Conservation (phyloP, 2,888 invertebrate species). For the Caenorhabditis zanzibari region DNA sequence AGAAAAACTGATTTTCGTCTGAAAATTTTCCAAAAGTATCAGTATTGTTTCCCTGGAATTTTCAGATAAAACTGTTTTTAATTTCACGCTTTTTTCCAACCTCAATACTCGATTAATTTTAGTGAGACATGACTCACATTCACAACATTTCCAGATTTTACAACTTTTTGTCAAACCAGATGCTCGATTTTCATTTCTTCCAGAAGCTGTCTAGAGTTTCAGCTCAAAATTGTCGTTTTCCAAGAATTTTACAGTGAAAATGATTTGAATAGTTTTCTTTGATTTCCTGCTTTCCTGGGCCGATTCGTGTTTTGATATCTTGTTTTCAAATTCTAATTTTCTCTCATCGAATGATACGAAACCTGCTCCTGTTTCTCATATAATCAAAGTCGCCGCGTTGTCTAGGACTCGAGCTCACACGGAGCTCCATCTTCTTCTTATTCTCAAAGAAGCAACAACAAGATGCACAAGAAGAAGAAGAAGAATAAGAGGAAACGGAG, state of each 20-base stretch:
- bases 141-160: neutral
- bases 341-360: neutral
- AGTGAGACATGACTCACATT: neutral
- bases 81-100: neutral
- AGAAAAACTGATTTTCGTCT: neutral
- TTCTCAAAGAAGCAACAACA: conserved; percentile 28
- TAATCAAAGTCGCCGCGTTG: conserved; percentile 16
- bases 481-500: conserved; percentile 10
- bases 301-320: conserved; percentile 10
- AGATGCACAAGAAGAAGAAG: conserved; percentile 25
- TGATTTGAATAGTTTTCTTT: too few species aligned
- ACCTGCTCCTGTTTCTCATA: neutral
- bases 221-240: too few species aligned
- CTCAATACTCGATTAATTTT: neutral
- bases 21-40: conserved; percentile 3
- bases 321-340: neutral
- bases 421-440: neutral
- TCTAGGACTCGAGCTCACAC: conserved; percentile 27
- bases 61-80: neutral
- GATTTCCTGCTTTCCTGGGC: too few species aligned
- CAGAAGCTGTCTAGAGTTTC: too few species aligned
- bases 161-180: neutral
- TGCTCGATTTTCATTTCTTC: too few species aligned
- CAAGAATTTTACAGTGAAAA: too few species aligned
- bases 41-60: neutral